phyloP scores from a whole-genome alignment of 1,140 invertebrate species.

The Heliconius hewitsoni region DNA sequence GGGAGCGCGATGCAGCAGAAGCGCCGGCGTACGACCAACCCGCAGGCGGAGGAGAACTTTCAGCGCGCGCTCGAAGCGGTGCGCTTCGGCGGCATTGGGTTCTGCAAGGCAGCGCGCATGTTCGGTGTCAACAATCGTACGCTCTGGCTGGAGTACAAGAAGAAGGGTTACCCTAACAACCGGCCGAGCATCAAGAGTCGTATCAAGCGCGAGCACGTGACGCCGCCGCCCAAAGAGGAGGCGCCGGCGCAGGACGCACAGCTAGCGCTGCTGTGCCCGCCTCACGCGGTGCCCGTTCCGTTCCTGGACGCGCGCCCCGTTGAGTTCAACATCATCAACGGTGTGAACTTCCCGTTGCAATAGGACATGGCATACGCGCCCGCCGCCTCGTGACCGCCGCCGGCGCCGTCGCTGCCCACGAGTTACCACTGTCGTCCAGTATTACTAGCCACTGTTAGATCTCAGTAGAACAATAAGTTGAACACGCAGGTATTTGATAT shows the following conservation, averaged over 20 bases:
- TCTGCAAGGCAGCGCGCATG: conserved; percentile 90
- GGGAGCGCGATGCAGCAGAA: conserved; percentile 41
- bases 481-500: conserved; percentile 50
- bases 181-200: conserved; percentile 87
- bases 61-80: conserved; percentile 89
- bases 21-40: conserved; percentile 77
- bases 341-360: conserved; percentile 88
- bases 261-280: conserved; percentile 68
- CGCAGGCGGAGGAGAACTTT: conserved; percentile 90
- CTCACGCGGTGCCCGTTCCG: conserved; percentile 79
- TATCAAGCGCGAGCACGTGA: conserved; percentile 84
- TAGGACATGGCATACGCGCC: conserved; percentile 77
- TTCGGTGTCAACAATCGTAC: conserved; percentile 92
- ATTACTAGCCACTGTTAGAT: conserved; percentile 58
- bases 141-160: conserved; percentile 91
- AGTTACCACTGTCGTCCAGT: conserved; percentile 46
- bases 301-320: conserved; percentile 84
- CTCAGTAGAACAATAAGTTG: conserved; percentile 66
- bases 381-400: conserved; percentile 60
- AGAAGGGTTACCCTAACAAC: conserved; percentile 89
- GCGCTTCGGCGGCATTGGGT: conserved; percentile 90
- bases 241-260: conserved; percentile 68
- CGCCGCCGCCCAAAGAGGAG: conserved; percentile 78
- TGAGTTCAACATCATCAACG: conserved; percentile 84
- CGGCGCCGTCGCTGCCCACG: conserved; percentile 21